phyloP scores from a whole-genome alignment of 2,888 invertebrate genomes.

The Lepidocyrtoides sp. region DNA sequence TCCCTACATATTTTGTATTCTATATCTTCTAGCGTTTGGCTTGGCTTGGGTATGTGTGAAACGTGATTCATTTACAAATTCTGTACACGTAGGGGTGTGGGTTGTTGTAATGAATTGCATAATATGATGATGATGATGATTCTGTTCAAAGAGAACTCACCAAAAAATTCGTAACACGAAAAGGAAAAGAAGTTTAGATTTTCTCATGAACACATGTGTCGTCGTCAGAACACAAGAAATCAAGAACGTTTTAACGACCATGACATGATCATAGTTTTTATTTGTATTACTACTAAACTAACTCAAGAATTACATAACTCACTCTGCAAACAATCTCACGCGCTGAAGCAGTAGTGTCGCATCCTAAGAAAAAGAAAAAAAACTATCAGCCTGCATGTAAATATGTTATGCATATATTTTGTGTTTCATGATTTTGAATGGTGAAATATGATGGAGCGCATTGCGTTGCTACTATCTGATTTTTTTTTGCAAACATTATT shows the following conservation, averaged over 20 bases:
- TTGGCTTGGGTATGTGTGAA: neutral
- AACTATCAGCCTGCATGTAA: neutral
- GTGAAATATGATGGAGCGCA: neutral
- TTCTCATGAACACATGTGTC: neutral
- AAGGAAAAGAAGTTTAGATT: too few relatives aligned
- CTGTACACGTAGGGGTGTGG: neutral
- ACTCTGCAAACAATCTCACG: slow-evolving; percentile 18
- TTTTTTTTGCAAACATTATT: neutral
- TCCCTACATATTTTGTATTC: neutral
- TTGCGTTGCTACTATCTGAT: slow-evolving; percentile 6
- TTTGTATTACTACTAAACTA: neutral
- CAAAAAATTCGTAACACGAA: too few relatives aligned
- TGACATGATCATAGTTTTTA: too few relatives aligned
- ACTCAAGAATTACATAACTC: neutral
- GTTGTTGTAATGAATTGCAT: neutral
- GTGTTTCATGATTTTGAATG: neutral
- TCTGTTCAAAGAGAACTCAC: too few relatives aligned
- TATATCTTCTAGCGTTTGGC: neutral
- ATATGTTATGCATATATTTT: neutral
- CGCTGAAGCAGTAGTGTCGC: neutral
- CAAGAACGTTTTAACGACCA: neutral
- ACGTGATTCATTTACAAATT: neutral
- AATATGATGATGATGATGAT: neutral
- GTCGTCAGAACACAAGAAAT: neutral
- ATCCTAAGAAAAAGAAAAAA: neutral